Evolutionary conservation across 2,888 invertebrate genomes (phyloP), one percentile per base, ranked within the genome.

Genomic region (Lumbricus terrestris): DNA sequence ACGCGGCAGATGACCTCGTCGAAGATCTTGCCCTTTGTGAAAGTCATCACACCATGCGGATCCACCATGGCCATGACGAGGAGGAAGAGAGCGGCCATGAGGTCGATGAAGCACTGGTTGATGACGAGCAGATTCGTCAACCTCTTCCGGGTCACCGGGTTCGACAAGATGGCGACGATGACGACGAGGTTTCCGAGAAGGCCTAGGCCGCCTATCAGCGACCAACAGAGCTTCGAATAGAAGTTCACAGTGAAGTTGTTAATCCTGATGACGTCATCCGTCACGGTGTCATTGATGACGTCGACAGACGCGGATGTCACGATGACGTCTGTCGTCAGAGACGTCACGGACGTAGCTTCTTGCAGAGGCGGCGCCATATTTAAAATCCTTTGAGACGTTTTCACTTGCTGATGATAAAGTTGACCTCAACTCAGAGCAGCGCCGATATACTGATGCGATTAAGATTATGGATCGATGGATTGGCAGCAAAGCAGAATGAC

Each of bases 71-170:
- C 82, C 82, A 82, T 90, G 33, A 88, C 29, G 42, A 90, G 69
- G 33, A 91, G 83, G 33, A 89, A 88, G 29, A 90, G 33, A 2
- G 90, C 90, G 69, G 88, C 91, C 38, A 88, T 88, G 33, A 83
- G 34, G 91, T 91, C 91, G 34, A 90, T 47, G 54, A 82, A n/a
- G 82, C 90, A 88, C 88, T 91, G 91, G 90, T 91, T 91, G 40
- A 91, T 88, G 89, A 91, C 90, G 91, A 89, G 91, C 15, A 89
- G 54, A 82, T 91, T 91, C n/a, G 91, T 90, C 34, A 89, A 54
- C 29, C 82, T 47, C 83, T 69, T 91, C 15, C 90, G 38, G 90
- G 91, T 85, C 40, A 42, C 47, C 20, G 37, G 82, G n/a, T 83
- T 88, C 40, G 82, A 40, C 82, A 90, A 33, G 47, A 91, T 91